phyloP scores from a whole-genome alignment of 2,888 invertebrate species.

The Yponomeuta malinellus region DNA sequence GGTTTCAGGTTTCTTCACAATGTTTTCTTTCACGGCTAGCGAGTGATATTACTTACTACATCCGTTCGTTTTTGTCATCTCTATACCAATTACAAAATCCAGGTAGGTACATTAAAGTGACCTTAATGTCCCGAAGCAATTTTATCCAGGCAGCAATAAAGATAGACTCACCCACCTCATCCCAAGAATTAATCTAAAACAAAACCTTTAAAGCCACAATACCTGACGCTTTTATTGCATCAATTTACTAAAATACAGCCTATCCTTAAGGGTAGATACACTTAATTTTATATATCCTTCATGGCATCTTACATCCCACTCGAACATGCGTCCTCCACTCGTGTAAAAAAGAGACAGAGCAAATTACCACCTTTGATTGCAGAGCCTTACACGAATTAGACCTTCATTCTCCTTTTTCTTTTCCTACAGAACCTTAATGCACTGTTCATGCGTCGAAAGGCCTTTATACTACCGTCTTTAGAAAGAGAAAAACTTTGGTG shows the following conservation, averaged over 20 bases:
- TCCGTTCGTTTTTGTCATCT: no score
- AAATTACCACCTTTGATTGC: constrained; percentile 71
- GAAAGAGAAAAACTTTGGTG: no score
- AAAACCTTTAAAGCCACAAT: constrained; percentile 46
- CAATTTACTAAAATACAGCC: constrained; percentile 65
- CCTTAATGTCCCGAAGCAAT: not conserved
- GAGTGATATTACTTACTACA: no score
- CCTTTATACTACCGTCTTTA: constrained; percentile 46
- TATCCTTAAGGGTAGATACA: constrained; percentile 59
- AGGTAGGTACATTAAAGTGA: no score
- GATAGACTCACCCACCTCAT: not conserved
- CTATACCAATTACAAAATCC: no score
- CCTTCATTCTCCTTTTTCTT: constrained; percentile 37
- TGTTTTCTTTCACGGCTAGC: no score
- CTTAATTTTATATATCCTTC: constrained; percentile 63
- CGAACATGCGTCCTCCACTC: constrained; percentile 21
- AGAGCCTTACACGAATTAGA: constrained; percentile 72
- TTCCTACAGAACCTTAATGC: constrained; percentile 51
- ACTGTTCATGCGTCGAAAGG: constrained; percentile 65
- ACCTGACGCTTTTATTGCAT: constrained; percentile 63
- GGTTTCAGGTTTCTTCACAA: no score
- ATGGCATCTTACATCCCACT: constrained; percentile 43
- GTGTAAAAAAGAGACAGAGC: constrained; percentile 35
- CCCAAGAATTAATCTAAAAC: not conserved
- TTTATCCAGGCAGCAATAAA: not conserved